Conservation (phyloP, 30 jellyfish, hydroid and myxozoan genomes). For the Aurelia aurita region DNA sequence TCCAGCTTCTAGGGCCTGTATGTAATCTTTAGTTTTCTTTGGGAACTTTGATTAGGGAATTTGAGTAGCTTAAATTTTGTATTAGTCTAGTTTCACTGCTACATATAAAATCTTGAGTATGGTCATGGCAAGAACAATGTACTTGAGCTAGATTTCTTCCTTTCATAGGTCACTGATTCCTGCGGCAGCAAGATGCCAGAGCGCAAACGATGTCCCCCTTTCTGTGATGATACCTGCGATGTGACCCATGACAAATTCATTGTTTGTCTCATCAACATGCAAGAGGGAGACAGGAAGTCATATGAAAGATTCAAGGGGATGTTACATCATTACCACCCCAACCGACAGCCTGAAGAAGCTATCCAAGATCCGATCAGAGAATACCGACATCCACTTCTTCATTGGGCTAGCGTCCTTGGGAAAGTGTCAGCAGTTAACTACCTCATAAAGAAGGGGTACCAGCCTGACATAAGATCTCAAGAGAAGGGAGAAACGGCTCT, state of each 20-base stretch:
- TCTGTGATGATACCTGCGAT: slow-evolving; percentile 60
- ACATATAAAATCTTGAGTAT: too few relatives aligned
- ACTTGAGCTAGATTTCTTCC: too few relatives aligned
- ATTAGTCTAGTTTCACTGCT: too few relatives aligned
- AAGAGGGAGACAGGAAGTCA: slow-evolving; percentile 33
- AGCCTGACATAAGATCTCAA: slow-evolving; percentile 49
- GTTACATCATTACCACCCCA: slow-evolving; percentile 11
- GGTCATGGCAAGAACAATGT: too few relatives aligned
- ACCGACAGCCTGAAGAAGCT: slow-evolving; percentile 34
- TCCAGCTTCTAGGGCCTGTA: too few relatives aligned
- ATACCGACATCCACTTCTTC: slow-evolving; percentile 78
- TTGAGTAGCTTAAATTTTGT: too few relatives aligned
- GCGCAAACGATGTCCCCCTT: slow-evolving; percentile 70
- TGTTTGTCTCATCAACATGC: slow-evolving; percentile 31
- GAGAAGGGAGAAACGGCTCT: slow-evolving; percentile 73
- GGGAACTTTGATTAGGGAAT: too few relatives aligned
- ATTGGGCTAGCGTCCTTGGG: slow-evolving; percentile 91
- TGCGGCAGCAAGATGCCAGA: slow-evolving; percentile 21
- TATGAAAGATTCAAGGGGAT: slow-evolving; percentile 48
- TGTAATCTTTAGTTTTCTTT: too few relatives aligned
- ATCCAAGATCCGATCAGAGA: slow-evolving; percentile 72
- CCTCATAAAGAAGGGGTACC: slow-evolving; percentile 47
- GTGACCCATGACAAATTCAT: slow-evolving; percentile 64
- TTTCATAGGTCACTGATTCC: too few relatives aligned
- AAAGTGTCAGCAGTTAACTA: slow-evolving; percentile 61